Conservation (phyloP, 2,888 invertebrate species). For the Pseudococcus viburni region DNA sequence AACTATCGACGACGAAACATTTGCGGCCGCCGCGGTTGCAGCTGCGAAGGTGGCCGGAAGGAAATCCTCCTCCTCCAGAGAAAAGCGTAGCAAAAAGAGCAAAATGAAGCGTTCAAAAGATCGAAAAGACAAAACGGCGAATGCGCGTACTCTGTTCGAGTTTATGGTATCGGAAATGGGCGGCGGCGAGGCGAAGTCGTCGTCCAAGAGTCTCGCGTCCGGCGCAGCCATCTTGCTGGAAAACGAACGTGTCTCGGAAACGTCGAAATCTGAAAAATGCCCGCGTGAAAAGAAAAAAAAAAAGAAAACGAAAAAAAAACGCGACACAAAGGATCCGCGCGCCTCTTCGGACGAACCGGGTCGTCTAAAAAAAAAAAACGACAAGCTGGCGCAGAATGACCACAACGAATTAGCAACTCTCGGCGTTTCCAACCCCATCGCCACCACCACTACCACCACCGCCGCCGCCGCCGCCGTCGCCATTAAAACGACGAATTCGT, state of each 20-base stretch:
- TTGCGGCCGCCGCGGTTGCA: not conserved
- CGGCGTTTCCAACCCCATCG: not conserved
- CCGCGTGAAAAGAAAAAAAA: constrained; percentile 40
- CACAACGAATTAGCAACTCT: not conserved
- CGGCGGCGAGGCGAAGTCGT: not conserved
- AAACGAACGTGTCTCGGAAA: not conserved
- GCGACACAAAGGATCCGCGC: not conserved
- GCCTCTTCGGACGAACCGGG: not conserved
- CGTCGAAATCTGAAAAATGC: not conserved
- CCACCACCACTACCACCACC: too few species aligned
- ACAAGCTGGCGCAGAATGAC: not conserved
- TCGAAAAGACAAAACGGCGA: constrained; percentile 46
- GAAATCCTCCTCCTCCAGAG: constrained; percentile 28
- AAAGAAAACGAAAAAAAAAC: constrained; percentile 50
- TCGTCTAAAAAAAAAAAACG: not conserved
- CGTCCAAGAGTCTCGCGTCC: not conserved
- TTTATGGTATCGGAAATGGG: constrained; percentile 33
- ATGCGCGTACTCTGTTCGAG: constrained; percentile 29
- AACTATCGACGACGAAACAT: constrained; percentile 19
- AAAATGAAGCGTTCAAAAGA: constrained; percentile 57
- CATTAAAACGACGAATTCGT: constrained; percentile 30
- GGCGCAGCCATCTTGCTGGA: not conserved
- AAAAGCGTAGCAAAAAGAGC: constrained; percentile 59
- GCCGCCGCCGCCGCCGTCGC: too few species aligned
- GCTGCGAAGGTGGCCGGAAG: not conserved